Evolutionary conservation across 2,113 vertebrate genomes (phyloP).

Genomic region (Procavia capensis): DNA sequence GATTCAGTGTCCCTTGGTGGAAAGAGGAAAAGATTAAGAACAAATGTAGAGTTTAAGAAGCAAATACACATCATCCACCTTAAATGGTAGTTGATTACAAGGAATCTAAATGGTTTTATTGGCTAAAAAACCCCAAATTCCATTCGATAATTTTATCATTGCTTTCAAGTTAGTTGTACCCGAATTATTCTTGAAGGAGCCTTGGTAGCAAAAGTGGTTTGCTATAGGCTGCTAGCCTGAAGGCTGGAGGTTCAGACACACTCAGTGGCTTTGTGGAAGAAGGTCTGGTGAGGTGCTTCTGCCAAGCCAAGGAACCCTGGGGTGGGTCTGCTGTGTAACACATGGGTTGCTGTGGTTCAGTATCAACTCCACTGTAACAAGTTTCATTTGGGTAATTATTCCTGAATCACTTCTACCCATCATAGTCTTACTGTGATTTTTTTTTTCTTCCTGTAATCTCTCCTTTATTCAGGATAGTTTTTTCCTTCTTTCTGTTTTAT

Average conservation of each 20-base stretch:
- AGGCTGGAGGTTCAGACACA: too few species aligned
- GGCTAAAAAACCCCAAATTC: neutral
- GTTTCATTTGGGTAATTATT: neutral
- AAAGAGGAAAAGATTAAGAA: constrained; percentile 32
- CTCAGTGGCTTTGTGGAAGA: too few species aligned
- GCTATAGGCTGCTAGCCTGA: too few species aligned
- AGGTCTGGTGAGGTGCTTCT: too few species aligned
- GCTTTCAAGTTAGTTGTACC: constrained; percentile 9
- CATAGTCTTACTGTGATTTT: neutral
- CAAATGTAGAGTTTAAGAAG: constrained; percentile 32
- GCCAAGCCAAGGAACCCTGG: too few species aligned
- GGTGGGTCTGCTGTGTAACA: too few species aligned
- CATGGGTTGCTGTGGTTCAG: too few species aligned
- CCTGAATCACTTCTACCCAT: neutral
- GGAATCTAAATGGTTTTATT: constrained; percentile 8
- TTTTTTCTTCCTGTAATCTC: neutral
- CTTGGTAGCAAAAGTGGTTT: too few species aligned
- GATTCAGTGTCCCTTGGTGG: neutral
- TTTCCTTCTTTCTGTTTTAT: neutral
- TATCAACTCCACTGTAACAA: too few species aligned
- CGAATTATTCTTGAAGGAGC: neutral
- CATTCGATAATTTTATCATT: neutral
- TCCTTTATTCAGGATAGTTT: neutral
- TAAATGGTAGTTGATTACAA: neutral
- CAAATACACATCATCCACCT: neutral